These are phyloP conservation scores for Poeciliopsis presidionis DNA, from an alignment of 2,797 vertebrate genomes.

Conservation along the genomic window DNA sequence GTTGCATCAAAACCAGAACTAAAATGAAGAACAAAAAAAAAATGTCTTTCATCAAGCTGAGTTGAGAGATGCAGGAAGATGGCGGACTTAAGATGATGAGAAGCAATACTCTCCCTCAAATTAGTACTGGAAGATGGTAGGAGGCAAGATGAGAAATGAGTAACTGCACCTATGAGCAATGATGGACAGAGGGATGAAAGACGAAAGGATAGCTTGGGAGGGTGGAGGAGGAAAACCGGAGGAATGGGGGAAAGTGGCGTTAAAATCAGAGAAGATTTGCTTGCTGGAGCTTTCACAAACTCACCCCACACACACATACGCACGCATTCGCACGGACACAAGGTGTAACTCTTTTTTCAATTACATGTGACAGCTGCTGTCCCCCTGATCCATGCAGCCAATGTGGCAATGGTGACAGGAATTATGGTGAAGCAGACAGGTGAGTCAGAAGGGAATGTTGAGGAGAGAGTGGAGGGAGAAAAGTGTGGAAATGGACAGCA, in stretches of 20 bases:
- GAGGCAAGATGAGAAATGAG: conserved; percentile 28
- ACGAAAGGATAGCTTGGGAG: conserved; percentile 26
- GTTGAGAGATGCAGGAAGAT: conserved; percentile 3
- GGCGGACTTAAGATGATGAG: conserved; percentile 1
- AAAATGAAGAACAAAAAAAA: not conserved
- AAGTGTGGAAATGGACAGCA: conserved; percentile 40
- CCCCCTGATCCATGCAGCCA: conserved; percentile 75
- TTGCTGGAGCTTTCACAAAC: conserved; percentile 54
- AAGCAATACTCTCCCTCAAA: conserved; percentile 17
- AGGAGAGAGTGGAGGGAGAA: conserved; percentile 27
- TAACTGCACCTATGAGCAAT: conserved; percentile 34
- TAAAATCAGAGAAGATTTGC: conserved; percentile 73
- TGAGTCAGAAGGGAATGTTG: conserved; percentile 62
- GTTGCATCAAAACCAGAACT: conserved; percentile 6
- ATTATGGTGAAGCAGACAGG: conserved; percentile 76
- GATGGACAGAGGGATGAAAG: conserved; percentile 39
- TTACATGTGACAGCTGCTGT: conserved; percentile 81
- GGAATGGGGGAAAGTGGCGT: conserved; percentile 42
- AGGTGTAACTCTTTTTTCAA: conserved; percentile 81
- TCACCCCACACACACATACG: conserved; percentile 25
- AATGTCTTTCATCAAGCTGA: conserved; percentile 5
- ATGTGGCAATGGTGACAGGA: conserved; percentile 72
- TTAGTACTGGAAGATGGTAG: conserved; percentile 21
- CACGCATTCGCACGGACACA: conserved; percentile 33
- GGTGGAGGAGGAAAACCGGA: conserved; percentile 14